A percentile compares a stretch with the other conserved stretches of the same genome.
These are phyloP conservation scores for Rissa tridactyla DNA, from an alignment of 2,113 vertebrate species.

Conservation along the genomic window DNA sequence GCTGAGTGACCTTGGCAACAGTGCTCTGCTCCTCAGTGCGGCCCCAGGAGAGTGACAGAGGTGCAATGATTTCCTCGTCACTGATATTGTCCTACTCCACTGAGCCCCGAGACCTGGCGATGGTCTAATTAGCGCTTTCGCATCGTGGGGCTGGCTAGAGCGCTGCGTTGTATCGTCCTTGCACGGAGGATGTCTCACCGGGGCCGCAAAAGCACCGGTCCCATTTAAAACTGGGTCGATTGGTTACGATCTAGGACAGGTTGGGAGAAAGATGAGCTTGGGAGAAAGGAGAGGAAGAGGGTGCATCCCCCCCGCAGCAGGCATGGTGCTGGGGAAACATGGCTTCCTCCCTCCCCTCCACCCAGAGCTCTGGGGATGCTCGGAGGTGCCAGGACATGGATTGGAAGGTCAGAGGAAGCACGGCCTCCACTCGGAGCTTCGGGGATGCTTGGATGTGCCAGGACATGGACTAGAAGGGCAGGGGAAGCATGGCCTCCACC, in stretches of 20 bases:
- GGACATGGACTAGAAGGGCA: no score
- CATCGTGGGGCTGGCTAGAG: background rate
- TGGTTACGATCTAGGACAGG: background rate
- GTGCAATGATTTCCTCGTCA: background rate
- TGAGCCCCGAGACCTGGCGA: background rate
- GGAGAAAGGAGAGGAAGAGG: background rate
- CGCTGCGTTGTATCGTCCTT: background rate
- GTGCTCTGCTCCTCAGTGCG: background rate
- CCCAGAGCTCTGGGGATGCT: background rate
- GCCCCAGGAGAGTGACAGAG: background rate
- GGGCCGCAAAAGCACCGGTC: background rate
- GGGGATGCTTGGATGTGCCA: no score
- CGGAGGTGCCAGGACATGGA: background rate
- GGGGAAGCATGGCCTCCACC: no score
- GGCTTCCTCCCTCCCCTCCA: background rate
- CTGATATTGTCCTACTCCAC: background rate
- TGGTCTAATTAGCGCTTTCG: background rate
- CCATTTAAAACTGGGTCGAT: constrained; percentile 9
- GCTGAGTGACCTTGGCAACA: background rate
- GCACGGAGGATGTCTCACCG: background rate
- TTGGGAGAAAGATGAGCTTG: background rate
- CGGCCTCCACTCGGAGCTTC: no score
- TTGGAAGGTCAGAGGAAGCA: background rate
- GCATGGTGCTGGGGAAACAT: no score
- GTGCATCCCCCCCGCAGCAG: no score